Base-by-base conservation (phyloP, 1,140 invertebrate species). In the Dryas iulia region DNA sequence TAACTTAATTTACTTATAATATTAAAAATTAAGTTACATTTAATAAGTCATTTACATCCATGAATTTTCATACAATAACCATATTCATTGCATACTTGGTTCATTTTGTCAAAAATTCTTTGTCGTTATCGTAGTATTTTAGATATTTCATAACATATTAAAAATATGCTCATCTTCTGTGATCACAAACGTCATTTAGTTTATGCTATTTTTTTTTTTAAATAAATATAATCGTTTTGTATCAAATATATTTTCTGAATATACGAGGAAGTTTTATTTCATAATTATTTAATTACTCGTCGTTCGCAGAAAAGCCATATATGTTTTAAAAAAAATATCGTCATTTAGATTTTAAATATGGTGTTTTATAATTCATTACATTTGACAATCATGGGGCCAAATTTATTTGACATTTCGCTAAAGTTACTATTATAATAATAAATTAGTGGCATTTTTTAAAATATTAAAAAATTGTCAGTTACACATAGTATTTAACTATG, bases 91-190 rank as follows among this genome's bases (percentile, higher is more conserved):
- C 7, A 1, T 14, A 18, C 12, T 18, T 39, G 1, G 1, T 2
- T 0, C 1, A 39, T 7, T 39, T 39, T n/a, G n/a, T 18, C n/a
- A 1, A 14, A 18, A 39, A 39, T 39, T n/a, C n/a, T n/a, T n/a
- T n/a, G n/a, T n/a, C n/a, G 5, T 39, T 14, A 39, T 39, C 1
- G n/a, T 39, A 39, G n/a, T 39, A 8, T 39, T 0, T 18, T 6
- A 39, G 6, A 39, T 6, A 14, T 6, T 39, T 39, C n/a, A 6
- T 39, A 47, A 47, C 14, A 47, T 10, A 47, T 18, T 21, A 47
- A 47, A 47, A 47, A 47, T 47, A 21, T 21, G 39, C 39, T 47
- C 39, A 47, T 47, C 39, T 47, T n/a, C 39, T 47, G 39, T 47
- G 39, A 47, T 47, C 39, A 21, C 14, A 3, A 47, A 47, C 39